Base-by-base conservation (phyloP, 2,888 invertebrate species). In the Troglohyphantes excavatus region DNA sequence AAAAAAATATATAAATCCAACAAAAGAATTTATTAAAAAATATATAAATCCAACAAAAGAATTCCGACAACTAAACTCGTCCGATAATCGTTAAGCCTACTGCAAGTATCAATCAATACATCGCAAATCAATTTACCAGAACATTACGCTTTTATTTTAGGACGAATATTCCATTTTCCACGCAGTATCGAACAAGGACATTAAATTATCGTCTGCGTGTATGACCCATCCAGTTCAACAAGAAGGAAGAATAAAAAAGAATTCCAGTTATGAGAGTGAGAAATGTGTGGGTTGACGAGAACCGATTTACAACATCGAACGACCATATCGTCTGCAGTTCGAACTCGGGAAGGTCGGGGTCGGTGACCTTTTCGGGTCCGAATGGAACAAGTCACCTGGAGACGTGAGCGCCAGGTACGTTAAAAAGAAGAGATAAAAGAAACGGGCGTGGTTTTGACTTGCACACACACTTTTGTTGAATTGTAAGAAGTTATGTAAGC, bases 321-420 rank as follows among this genome's bases (percentile, higher is more conserved):
- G 43, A 70, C 39, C 39, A 70, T 43, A 46, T 46, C 27, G 46
- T 72, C 23, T 23, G 43, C 23, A 5, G 17, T n/a, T 39, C 21
- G 65, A 63, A 65, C 65, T 21, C 63, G 61, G 65, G 65, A 65
- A 65, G 63, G 63, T 65, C 17, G 43, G n/a, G 78, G 78, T 78
- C 78, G 43, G 39, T 23, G 78, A 78, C 78, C 78, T 65, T n/a
- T 39, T 63, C 21, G 63, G 29, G 73, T 73, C 63, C 73, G 73
- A 73, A 73, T 53, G 75, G 59, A 27, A 13, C 17, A 26, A 78
- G 43, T 39, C 63, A 63, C 39, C 78, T 63, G 78, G 9, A n/a
- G 13, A 46, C 13, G 11, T 6, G 39, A 46, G 3, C 33, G 9
- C 33, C 33, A 33, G 33, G 46, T 17, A 17, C 13, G n/a, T n/a